Percentiles rank a stretch among this genome's conserved stretches.
Conservation (phyloP, 2,797 vertebrate genomes). For the Huso huso region DNA sequence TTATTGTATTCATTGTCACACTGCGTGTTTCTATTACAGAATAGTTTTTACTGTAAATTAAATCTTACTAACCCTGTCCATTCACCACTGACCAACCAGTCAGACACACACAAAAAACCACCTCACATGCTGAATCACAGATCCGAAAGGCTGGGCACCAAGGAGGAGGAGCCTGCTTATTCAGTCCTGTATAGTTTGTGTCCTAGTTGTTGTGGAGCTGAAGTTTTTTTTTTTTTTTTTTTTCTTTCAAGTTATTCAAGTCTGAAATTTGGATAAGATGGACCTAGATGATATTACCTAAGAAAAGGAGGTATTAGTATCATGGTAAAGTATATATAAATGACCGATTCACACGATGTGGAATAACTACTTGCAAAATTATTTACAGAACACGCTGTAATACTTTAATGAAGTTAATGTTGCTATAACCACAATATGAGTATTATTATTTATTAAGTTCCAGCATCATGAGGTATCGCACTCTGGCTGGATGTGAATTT, state of each 20-base stretch:
- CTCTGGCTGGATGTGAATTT: too few relatives aligned
- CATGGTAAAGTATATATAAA: too few relatives aligned
- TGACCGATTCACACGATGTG: too few relatives aligned
- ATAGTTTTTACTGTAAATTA: conserved; percentile 50
- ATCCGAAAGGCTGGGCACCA: conserved; percentile 11
- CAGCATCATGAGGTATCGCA: too few relatives aligned
- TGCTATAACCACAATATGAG: too few relatives aligned
- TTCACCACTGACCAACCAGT: conserved; percentile 46
- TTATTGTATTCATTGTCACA: conserved; percentile 73
- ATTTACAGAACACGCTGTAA: too few relatives aligned
- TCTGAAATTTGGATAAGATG: not conserved
- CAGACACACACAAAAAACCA: conserved; percentile 37
- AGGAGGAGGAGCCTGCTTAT: not conserved
- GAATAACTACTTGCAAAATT: too few relatives aligned
- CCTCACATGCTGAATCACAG: conserved; percentile 16
- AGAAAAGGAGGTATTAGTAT: conserved; percentile 12
- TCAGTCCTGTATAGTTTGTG: not conserved
- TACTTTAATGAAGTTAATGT: too few relatives aligned
- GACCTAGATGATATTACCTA: not conserved
- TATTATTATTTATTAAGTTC: too few relatives aligned
- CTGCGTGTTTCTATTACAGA: conserved; percentile 72
- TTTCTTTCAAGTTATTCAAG: not conserved
- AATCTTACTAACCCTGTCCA: conserved; percentile 34
- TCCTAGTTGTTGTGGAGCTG: not conserved
- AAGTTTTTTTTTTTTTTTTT: conserved; percentile 10